Evolutionary conservation across 1,140 invertebrate species (phyloP), one percentile per base, ranked within the genome.

Genomic region (Penaeus japonicus): DNA sequence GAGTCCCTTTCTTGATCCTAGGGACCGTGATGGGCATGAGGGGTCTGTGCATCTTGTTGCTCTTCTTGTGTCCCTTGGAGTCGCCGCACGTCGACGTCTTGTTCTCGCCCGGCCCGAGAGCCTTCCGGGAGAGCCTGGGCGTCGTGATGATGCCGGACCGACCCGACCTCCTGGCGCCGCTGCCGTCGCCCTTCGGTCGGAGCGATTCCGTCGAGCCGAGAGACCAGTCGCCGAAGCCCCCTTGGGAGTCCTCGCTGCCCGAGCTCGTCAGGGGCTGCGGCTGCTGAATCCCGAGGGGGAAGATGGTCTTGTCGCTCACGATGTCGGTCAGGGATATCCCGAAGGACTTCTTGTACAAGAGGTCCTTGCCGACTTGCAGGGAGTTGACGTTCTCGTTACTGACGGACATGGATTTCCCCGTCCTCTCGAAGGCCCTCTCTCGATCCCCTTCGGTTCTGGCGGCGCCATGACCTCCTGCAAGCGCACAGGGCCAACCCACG

Each of bases 21-120:
- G 85, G 85, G 54, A 86, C 85, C 7, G 85, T 86, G 55, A 86
- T 86, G 35, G 85, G 85, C 57, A 86, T 55, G 22, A 86, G 77
- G 2, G 85, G 85, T n/a, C 85, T 75, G 55, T 86, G 85, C 15
- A 86, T 30, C 22, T 35, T 80, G 5, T 27, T 65, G 27, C 15
- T 27, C 24, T 73, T 73, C 70, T 73, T 73, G 10, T 30, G 70
- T 17, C 27, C 24, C 18, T 27, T 73, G 70, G 70, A n/a, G 4
- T 22, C 39, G 24, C 24, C 75, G 18, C 55, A n/a, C 32, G 39
- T 30, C 57, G 32, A 4, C 4, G 55, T 18, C 20, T 17, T 84
- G 53, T 27, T 53, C 73, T 55, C 79, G 20, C 47, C 20, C 35
- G 55, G 18, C 0, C 18, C 18, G 20, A 22, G 75, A 4, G 35